These are phyloP conservation scores for Anoplopoma fimbria DNA, from an alignment of 2,113 vertebrate species.

Conservation along the genomic window DNA sequence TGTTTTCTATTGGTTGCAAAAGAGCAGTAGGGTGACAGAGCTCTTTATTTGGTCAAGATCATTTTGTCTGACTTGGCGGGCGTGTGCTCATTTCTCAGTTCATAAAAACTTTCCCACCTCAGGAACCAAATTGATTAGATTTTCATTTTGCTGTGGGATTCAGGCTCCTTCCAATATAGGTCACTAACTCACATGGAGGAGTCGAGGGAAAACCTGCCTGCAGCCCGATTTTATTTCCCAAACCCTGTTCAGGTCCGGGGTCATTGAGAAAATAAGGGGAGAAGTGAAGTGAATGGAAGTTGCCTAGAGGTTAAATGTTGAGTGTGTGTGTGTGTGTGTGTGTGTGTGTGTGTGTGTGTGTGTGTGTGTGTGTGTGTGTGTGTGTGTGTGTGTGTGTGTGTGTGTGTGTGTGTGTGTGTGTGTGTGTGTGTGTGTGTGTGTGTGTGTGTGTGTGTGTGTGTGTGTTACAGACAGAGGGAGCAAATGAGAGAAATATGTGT, in stretches of 20 bases:
- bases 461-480: neutral
- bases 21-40: neutral
- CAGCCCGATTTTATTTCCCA: slow-evolving; percentile 20
- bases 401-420: slow-evolving; percentile 3
- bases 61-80: neutral
- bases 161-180: slow-evolving; percentile 4
- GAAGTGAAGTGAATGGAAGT: neutral
- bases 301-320: slow-evolving; percentile 15
- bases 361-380: neutral
- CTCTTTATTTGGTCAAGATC: neutral
- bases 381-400: neutral
- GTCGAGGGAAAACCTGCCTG: slow-evolving; percentile 20
- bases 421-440: slow-evolving; percentile 17
- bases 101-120: slow-evolving; percentile 28
- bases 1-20: neutral
- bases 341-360: neutral
- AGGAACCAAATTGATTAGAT: slow-evolving; percentile 30
- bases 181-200: slow-evolving; percentile 30
- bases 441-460: slow-evolving; percentile 2
- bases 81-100: slow-evolving; percentile 6
- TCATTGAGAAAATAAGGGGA: slow-evolving; percentile 10
- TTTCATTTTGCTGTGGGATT: slow-evolving; percentile 38
- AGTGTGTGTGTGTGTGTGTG: neutral
- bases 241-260: neutral
- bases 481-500: slow-evolving; percentile 54